These are phyloP conservation scores for Epirrhoe alternata DNA, from an alignment of 2,888 invertebrate genomes.

Conservation along the genomic window DNA sequence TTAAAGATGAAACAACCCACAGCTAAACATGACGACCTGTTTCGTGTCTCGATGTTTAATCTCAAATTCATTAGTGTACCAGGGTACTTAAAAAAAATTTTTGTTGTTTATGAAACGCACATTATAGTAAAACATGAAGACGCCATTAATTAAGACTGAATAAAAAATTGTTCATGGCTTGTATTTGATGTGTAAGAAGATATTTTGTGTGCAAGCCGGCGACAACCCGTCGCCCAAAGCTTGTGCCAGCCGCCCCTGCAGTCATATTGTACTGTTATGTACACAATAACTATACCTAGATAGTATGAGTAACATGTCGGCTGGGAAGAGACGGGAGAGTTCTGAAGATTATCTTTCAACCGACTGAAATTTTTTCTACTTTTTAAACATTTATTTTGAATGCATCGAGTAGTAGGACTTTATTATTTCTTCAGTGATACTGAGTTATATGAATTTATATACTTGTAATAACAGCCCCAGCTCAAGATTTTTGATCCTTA, in stretches of 20 bases:
- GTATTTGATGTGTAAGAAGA: conserved; percentile 58
- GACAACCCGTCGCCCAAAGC: conserved; percentile 69
- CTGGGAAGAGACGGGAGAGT: conserved; percentile 13
- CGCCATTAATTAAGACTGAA: conserved; percentile 16
- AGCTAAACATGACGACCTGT: no score
- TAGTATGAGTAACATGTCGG: conserved; percentile 29
- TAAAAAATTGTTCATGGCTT: conserved; percentile 26
- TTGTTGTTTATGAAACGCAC: no score
- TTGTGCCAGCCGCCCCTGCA: conserved; percentile 66
- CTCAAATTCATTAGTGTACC: no score
- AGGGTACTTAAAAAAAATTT: no score
- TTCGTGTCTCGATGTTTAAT: no score
- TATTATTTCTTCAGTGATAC: no score
- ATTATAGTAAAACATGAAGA: background rate
- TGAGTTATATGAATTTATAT: no score
- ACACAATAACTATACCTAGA: conserved; percentile 29
- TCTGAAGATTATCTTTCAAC: background rate
- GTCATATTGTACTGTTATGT: conserved; percentile 47
- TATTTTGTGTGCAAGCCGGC: conserved; percentile 61
- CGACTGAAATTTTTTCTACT: background rate
- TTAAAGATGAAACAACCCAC: no score
- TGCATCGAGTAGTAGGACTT: no score
- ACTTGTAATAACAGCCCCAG: no score
- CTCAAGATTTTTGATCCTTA: no score
- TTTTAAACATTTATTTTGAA: background rate